Percentiles rank a stretch among this genome's conserved stretches.
phyloP scores from a whole-genome alignment of 2,113 vertebrate species.

The Porphyrio hochstetteri region DNA sequence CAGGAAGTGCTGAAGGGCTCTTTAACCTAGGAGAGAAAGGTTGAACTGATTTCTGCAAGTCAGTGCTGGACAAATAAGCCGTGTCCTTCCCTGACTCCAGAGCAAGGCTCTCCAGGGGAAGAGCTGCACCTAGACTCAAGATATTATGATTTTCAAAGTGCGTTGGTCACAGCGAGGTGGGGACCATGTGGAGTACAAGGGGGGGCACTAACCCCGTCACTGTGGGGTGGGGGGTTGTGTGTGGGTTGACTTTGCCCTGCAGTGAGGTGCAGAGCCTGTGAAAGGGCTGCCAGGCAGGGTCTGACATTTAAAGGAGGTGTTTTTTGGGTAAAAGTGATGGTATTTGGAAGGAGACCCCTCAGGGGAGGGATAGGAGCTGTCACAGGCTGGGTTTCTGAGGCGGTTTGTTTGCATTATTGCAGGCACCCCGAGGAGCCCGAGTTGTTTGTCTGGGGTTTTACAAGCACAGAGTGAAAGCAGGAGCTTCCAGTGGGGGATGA shows the following conservation, averaged over 20 bases:
- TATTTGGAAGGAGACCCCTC: not conserved
- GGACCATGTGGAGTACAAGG: not conserved
- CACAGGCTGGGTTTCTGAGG: not conserved
- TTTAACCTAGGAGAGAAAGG: not conserved
- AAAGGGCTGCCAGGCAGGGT: not conserved
- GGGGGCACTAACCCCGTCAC: fast-evolving
- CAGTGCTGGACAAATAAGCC: not conserved
- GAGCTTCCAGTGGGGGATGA: not conserved
- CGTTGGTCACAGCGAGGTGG: not conserved
- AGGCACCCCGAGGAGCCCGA: not conserved
- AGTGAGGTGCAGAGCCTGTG: not conserved
- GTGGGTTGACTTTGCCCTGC: not conserved
- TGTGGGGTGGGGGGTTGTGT: not conserved
- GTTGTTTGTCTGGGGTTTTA: not conserved
- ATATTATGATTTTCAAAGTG: not conserved
- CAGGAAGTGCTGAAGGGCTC: not conserved
- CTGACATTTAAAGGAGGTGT: not conserved
- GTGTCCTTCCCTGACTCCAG: not conserved
- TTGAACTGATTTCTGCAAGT: constrained; percentile 12
- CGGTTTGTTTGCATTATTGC: not conserved
- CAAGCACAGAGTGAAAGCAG: not conserved
- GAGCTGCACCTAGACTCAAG: not conserved
- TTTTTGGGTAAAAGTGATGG: not conserved
- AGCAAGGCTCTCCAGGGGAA: not conserved
- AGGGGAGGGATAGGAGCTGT: not conserved